phyloP scores from a whole-genome alignment of 2,113 vertebrate genomes.

The Paracanthobrama guichenoti region DNA sequence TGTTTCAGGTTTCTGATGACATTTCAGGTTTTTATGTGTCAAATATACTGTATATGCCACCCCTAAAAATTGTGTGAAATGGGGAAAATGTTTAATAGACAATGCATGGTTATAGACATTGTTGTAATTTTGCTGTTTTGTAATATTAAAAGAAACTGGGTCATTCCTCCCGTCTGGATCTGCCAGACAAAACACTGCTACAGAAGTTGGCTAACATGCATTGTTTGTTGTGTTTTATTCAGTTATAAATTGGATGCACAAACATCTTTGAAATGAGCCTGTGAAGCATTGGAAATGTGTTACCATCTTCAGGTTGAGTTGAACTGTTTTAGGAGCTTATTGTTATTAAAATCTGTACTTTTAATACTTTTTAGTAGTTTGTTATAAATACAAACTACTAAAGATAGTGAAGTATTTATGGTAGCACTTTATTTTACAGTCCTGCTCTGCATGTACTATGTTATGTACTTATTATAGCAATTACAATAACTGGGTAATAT shows the following conservation, averaged over 20 bases:
- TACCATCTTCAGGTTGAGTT: neutral
- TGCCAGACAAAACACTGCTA: neutral
- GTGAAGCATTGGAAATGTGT: neutral
- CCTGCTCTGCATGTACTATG: too few relatives aligned
- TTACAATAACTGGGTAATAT: too few relatives aligned
- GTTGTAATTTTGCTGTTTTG: neutral
- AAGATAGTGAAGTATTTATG: too few relatives aligned
- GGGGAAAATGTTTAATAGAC: neutral
- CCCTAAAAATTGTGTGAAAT: constrained; percentile 2
- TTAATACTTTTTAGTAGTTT: neutral
- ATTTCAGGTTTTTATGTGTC: constrained; percentile 8
- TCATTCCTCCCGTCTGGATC: neutral
- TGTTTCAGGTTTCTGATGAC: neutral
- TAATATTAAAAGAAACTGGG: neutral
- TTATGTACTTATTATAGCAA: too few relatives aligned
- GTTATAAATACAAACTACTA: neutral
- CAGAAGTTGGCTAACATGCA: neutral
- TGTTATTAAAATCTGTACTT: constrained; percentile 32
- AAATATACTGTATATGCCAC: neutral
- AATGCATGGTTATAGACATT: neutral
- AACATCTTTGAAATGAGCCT: neutral
- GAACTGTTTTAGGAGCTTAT: neutral
- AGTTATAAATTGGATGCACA: neutral
- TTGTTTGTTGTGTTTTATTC: neutral
- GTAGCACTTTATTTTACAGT: too few relatives aligned